Evolutionary conservation across 2,888 invertebrate species (phyloP).

Genomic region (Archips xylosteana): DNA sequence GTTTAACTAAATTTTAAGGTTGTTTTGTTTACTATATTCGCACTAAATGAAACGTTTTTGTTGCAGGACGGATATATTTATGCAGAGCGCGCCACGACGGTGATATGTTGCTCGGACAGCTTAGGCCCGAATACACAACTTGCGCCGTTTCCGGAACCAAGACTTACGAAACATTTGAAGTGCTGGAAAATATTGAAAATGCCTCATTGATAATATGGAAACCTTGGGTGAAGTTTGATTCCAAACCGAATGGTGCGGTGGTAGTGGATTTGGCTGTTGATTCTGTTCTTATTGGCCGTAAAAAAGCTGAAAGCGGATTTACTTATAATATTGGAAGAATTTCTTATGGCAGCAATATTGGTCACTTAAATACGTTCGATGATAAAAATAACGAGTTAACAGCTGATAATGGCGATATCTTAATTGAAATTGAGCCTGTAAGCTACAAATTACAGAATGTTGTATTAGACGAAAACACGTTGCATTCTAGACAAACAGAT

Average conservation of each 20-base stretch:
- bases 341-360: constrained; percentile 87
- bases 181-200: constrained; percentile 91
- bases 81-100: constrained; percentile 91
- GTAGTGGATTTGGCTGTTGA: constrained; percentile 80
- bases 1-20: too few species aligned
- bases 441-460: constrained; percentile 90
- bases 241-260: constrained; percentile 89
- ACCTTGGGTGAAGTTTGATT: constrained; percentile 89
- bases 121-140: constrained; percentile 84
- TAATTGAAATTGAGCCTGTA: constrained; percentile 92
- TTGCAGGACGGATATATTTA: constrained; percentile 87
- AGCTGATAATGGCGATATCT: constrained; percentile 89
- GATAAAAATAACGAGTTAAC: constrained; percentile 84
- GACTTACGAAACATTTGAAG: constrained; percentile 87
- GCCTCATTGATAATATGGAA: constrained; percentile 92
- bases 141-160: constrained; percentile 88
- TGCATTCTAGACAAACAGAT: constrained; percentile 78
- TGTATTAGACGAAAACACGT: constrained; percentile 84
- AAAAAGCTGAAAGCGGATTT: constrained; percentile 65
- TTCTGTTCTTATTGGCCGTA: constrained; percentile 73
- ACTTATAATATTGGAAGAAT: constrained; percentile 90
- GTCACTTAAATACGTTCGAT: constrained; percentile 89
- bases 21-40: too few species aligned
- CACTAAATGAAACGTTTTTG: constrained; percentile 30
- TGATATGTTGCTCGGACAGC: constrained; percentile 90